Percentiles rank a stretch among this genome's conserved stretches.
These are phyloP conservation scores for Standfussiana lucernea DNA, from an alignment of 2,888 invertebrate genomes.

Conservation along the genomic window DNA sequence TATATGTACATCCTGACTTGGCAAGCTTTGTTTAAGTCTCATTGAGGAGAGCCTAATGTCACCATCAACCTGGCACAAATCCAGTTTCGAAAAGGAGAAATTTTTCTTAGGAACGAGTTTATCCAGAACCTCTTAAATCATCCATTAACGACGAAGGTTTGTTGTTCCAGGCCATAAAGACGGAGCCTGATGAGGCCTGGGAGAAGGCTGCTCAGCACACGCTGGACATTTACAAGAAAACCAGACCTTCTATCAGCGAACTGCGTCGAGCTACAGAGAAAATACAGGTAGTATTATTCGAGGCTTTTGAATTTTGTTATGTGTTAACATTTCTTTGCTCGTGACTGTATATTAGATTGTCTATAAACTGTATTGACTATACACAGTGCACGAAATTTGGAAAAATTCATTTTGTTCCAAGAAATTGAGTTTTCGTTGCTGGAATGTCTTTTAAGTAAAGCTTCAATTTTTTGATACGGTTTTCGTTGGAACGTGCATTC, in stretches of 20 bases:
- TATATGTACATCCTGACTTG: not conserved
- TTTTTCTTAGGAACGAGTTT: not conserved
- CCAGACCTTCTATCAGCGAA: constrained; percentile 82
- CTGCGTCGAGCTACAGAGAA: constrained; percentile 80
- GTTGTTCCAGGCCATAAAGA: constrained; percentile 72
- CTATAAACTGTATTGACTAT: too few relatives aligned
- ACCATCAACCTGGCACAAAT: not conserved
- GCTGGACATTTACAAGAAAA: constrained; percentile 82
- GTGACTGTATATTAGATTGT: too few relatives aligned
- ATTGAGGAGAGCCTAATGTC: not conserved
- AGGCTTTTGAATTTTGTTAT: too few relatives aligned
- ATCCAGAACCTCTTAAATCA: not conserved
- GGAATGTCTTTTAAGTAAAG: too few relatives aligned
- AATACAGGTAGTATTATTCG: constrained; percentile 75
- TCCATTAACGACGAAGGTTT: not conserved
- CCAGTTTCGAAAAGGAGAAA: not conserved
- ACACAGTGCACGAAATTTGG: too few relatives aligned
- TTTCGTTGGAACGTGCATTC: too few relatives aligned
- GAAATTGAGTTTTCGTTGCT: too few relatives aligned
- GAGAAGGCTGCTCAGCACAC: constrained; percentile 84
- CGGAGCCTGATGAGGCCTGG: constrained; percentile 81
- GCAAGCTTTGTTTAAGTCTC: not conserved
- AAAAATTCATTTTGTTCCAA: too few relatives aligned
- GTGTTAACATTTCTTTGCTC: too few relatives aligned
- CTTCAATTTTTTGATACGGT: too few relatives aligned